Evolutionary conservation across 2,797 vertebrate genomes (phyloP), one percentile per base, ranked within the genome.

Genomic region (Semaprochilodus insignis): DNA sequence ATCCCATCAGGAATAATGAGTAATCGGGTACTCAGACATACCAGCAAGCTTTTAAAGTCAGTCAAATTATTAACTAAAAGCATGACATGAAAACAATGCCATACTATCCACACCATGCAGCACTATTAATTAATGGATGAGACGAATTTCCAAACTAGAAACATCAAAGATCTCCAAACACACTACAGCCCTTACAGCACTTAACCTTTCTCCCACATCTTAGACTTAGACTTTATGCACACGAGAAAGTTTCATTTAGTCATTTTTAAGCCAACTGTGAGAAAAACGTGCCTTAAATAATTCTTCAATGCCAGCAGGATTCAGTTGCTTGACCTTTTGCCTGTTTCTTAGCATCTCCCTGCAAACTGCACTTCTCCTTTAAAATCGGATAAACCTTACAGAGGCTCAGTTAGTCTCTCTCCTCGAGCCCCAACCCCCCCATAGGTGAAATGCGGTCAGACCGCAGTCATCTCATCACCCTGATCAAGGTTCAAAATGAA

Each of bases 401-500:
- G 6, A 59, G 16, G 52, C 51, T 59, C 54, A 2, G 54, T 34
- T 69, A 67, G 25, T 52, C 51, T 65, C 65, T 55, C 60, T 55
- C 82, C 25, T 69, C 15, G 15, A 55, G 48, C 21, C 74, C 67
- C 7, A 25, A 70, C 62, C 48, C 74, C 57, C 52, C 25, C 40
- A 62, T 15, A 65, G 62, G 71, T 60, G 52, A 74, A 85, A 73
- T 15, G 27, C 25, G 44, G 60, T 52, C 48, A 77, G 81, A 4
- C 8, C 5, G 40, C 40, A 10, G 60, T 81, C 78, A 71, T 48
- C 16, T 71, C 62, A 63, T 81, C 78, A 81, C 31, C 81, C 82
- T 65, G 66, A 80, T 86, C 73, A 81, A 62, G 44, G 52, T 14
- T 69, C 6, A 78, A 83, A 76, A 80, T 77, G 25, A 81, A 84